phyloP scores from a whole-genome alignment of 2,113 vertebrate species.

The Microcebus murinus region DNA sequence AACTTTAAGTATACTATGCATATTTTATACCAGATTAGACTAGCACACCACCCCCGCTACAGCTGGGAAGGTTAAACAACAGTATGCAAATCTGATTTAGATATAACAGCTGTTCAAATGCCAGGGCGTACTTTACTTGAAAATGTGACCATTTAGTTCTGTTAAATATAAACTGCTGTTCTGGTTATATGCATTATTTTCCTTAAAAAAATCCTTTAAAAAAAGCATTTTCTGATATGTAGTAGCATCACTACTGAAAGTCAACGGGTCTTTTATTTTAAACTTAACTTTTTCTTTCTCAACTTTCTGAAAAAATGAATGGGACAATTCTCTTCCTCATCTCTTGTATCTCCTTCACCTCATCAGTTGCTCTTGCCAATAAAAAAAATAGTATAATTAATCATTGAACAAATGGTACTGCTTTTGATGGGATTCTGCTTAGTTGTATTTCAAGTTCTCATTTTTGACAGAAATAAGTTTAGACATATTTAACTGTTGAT shows the following conservation, averaged over 20 bases:
- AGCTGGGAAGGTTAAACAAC: conserved; percentile 78
- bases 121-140: conserved; percentile 71
- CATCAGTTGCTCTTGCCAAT: not conserved
- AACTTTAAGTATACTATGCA: conserved; percentile 80
- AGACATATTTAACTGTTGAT: conserved; percentile 22
- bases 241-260: conserved; percentile 21
- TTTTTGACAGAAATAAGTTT: conserved; percentile 45
- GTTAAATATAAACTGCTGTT: conserved; percentile 76
- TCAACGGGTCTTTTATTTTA: not conserved
- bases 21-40: conserved; percentile 75
- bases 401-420: not conserved
- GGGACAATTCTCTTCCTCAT: not conserved
- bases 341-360: not conserved
- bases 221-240: not conserved
- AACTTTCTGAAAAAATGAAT: conserved; percentile 40
- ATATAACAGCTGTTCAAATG: conserved; percentile 80
- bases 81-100: conserved; percentile 72
- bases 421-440: not conserved
- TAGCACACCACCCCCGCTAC: conserved; percentile 75
- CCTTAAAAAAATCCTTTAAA: conserved; percentile 26
- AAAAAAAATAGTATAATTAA: not conserved
- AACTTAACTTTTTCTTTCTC: not conserved
- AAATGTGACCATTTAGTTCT: conserved; percentile 75
- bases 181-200: conserved; percentile 53
- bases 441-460: not conserved